Percentiles rank a stretch among this genome's conserved stretches.
phyloP scores from a whole-genome alignment of 1,140 invertebrate genomes.

The Drosophila melanogaster region Release_6_plus_ISO1_MT NT_033777.3:27503001-27503500 shows the following conservation, averaged over 20 bases:
- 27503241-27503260: too few relatives aligned
- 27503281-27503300: too few relatives aligned
- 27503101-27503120: constrained; percentile 20
- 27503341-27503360: too few relatives aligned
- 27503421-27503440: not conserved
- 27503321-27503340: too few relatives aligned
- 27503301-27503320: too few relatives aligned
- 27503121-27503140: constrained; percentile 8
- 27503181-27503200: not conserved
- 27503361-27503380: too few relatives aligned
- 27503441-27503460: constrained; percentile 12
- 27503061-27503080: constrained; percentile 53
- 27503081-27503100: constrained; percentile 32
- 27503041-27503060: constrained; percentile 40
- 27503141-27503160: not conserved
- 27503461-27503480: constrained; percentile 5
- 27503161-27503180: not conserved
- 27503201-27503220: not conserved
- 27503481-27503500: constrained; percentile 2
- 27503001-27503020: constrained; percentile 44
- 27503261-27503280: too few relatives aligned
- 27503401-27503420: not conserved
- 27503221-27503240: not conserved
- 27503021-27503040: constrained; percentile 13
- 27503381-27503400: too few relatives aligned